These are phyloP conservation scores for Benitochromis conjunctus DNA, from an alignment of 2,113 vertebrate species.

Conservation along the genomic window DNA sequence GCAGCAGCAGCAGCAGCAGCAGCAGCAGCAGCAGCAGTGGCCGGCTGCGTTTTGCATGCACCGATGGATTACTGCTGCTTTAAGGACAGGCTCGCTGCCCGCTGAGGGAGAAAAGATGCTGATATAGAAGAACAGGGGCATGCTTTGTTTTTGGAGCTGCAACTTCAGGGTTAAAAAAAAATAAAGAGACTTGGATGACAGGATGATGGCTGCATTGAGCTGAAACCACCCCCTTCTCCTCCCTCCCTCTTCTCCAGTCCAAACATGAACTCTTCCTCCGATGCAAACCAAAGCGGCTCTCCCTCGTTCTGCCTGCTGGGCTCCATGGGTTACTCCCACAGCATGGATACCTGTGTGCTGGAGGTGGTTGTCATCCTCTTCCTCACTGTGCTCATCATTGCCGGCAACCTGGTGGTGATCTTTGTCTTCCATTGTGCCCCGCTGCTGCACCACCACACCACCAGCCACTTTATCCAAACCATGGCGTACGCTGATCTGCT, in stretches of 20 bases:
- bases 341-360: conserved; percentile 83
- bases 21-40: background rate
- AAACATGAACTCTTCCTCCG: conserved; percentile 84
- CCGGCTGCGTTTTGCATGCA: background rate
- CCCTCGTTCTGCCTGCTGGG: conserved; percentile 84
- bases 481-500: conserved; percentile 92
- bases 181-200: background rate
- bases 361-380: conserved; percentile 87
- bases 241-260: conserved; percentile 27
- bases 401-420: conserved; percentile 88
- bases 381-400: conserved; percentile 87
- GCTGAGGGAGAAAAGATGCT: background rate
- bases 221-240: conserved; percentile 22
- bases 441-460: conserved; percentile 89
- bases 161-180: background rate
- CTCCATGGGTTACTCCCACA: conserved; percentile 76
- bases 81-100: background rate
- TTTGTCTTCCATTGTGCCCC: conserved; percentile 92
- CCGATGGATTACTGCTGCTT: conserved; percentile 1
- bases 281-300: conserved; percentile 76
- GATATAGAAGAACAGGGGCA: background rate
- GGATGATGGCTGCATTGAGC: conserved; percentile 1
- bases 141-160: background rate
- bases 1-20: background rate
- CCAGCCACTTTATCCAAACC: conserved; percentile 93